Conservation (phyloP, 2,888 invertebrate species). For the Villa cingulata region DNA sequence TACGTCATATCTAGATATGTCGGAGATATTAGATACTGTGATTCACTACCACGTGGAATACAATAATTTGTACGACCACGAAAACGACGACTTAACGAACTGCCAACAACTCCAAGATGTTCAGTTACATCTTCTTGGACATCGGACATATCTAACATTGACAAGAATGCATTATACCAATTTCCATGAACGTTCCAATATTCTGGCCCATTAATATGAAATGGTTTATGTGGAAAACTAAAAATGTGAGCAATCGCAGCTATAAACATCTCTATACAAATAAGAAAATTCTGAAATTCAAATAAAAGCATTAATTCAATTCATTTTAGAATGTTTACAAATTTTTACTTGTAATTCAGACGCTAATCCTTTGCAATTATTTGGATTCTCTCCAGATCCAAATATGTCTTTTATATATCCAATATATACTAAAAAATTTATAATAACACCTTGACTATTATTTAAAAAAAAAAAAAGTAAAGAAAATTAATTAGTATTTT, state of each 20-base stretch:
- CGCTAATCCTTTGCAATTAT: slow-evolving; percentile 58
- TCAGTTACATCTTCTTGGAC: slow-evolving; percentile 85
- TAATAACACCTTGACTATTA: slow-evolving; percentile 79
- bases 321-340: not conserved
- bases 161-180: slow-evolving; percentile 69
- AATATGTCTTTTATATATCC: slow-evolving; percentile 66
- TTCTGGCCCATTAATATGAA: slow-evolving; percentile 45
- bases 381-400: slow-evolving; percentile 50
- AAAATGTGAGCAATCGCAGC: slow-evolving; percentile 92
- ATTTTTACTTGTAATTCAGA: slow-evolving; percentile 60
- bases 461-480: slow-evolving; percentile 17
- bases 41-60: slow-evolving; percentile 49
- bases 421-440: slow-evolving; percentile 73
- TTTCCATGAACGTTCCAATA: slow-evolving; percentile 34
- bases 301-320: not conserved
- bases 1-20: slow-evolving; percentile 13
- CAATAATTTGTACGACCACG: slow-evolving; percentile 65
- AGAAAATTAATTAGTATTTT: not conserved
- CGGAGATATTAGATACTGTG: slow-evolving; percentile 31
- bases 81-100: slow-evolving; percentile 62
- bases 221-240: slow-evolving; percentile 89
- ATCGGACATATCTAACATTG: slow-evolving; percentile 96
- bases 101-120: slow-evolving; percentile 79
- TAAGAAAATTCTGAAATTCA: slow-evolving; percentile 56
- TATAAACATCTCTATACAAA: slow-evolving; percentile 96